phyloP scores from a whole-genome alignment of 2,797 vertebrate genomes.

The Dryobates pubescens region DNA sequence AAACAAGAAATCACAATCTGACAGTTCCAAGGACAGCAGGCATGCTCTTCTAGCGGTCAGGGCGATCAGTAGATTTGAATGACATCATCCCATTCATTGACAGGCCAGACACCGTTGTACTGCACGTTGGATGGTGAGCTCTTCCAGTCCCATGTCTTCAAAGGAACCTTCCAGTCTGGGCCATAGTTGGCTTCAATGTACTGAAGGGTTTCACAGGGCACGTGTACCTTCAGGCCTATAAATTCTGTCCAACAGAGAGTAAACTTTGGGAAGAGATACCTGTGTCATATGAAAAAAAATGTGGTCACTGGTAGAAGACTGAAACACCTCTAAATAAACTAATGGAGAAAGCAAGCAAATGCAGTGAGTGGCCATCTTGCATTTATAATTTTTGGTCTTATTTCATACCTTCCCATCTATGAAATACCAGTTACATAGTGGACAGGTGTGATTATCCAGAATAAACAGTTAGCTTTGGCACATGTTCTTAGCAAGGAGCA shows the following conservation, averaged over 20 bases:
- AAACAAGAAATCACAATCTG: background rate
- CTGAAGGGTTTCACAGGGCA: conserved; percentile 89
- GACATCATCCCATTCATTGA: conserved; percentile 87
- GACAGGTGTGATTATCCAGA: background rate
- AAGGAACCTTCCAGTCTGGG: conserved; percentile 86
- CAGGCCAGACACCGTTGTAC: conserved; percentile 90
- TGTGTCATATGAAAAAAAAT: conserved; percentile 28
- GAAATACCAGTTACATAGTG: background rate
- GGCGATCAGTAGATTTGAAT: conserved; percentile 87
- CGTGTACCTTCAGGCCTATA: conserved; percentile 87
- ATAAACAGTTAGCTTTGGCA: background rate
- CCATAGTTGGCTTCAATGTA: conserved; percentile 94
- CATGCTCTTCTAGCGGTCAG: background rate
- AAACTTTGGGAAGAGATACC: conserved; percentile 87
- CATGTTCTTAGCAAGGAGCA: background rate
- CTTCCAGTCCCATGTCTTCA: conserved; percentile 95
- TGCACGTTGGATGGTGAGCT: conserved; percentile 89
- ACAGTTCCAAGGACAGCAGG: background rate
- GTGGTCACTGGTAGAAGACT: background rate
- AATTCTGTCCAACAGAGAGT: conserved; percentile 93
- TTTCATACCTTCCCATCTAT: background rate
- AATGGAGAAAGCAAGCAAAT: background rate
- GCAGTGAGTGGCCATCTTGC: background rate
- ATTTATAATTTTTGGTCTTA: background rate
- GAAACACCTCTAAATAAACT: background rate